These are phyloP conservation scores for Rousettus leschenaultii DNA, from an alignment of 2,113 vertebrate genomes.

Conservation along the genomic window DNA sequence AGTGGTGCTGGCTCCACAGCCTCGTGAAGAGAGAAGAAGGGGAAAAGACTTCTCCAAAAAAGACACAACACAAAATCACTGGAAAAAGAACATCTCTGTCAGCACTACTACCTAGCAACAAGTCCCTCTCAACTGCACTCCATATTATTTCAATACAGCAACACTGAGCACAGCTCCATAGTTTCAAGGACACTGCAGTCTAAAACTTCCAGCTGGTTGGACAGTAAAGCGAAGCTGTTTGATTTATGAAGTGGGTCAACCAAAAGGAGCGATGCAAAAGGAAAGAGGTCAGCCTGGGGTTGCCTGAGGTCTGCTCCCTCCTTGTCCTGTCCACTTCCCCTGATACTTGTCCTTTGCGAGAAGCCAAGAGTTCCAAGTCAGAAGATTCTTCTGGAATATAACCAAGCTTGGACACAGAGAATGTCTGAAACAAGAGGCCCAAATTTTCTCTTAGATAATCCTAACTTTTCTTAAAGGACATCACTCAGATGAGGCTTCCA, in stretches of 20 bases:
- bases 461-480: constrained; percentile 8
- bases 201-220: neutral
- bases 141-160: neutral
- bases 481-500: neutral
- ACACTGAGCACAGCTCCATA: neutral
- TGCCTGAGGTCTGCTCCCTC: neutral
- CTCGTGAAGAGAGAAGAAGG: neutral
- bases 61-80: neutral
- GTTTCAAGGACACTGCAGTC: neutral
- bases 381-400: constrained; percentile 50
- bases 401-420: constrained; percentile 11
- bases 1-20: neutral
- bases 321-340: neutral
- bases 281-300: neutral
- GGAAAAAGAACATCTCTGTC: constrained; percentile 31
- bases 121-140: neutral
- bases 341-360: neutral
- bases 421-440: neutral
- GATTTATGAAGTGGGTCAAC: constrained; percentile 36
- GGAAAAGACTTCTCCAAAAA: constrained; percentile 5
- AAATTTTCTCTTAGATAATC: constrained; percentile 1
- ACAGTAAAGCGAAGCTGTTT: neutral
- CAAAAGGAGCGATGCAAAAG: neutral
- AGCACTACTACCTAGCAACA: constrained; percentile 13
- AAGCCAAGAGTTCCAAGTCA: constrained; percentile 29